Evolutionary conservation across 2,888 invertebrate genomes (phyloP), one percentile per base, ranked within the genome.

Genomic region (Lasius fuliginosus): DNA sequence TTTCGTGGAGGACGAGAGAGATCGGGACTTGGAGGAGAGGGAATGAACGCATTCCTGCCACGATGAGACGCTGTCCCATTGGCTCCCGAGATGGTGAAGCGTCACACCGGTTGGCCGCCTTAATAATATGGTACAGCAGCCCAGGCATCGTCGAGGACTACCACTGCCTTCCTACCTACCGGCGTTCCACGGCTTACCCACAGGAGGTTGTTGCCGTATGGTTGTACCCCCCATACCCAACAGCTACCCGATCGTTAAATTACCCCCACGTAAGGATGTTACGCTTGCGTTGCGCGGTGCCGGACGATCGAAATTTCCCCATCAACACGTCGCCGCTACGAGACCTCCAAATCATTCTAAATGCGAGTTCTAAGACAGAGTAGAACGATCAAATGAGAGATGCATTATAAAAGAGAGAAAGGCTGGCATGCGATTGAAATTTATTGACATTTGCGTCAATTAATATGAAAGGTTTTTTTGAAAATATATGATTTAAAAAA

Each of bases 91-190:
- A 88, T 89, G 79, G 90, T 91, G 90, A 89, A 92, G 93, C 94
- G 94, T 94, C 94, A 94, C 94, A 94, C 94, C 91, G 94, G 94
- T 94, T 94, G 94, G 94, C 93, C 92, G 92, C 91, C 93, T 94
- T 94, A 94, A 94, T 94, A 92, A 94, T 93, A 94, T 91, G 92
- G 92, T 94, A 92, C 92, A 92, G 90, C 91, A 85, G 86, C 75
- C 88, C 90, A 87, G 85, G 89, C 89, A 84, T 84, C 87, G 69
- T 86, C 86, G 79, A 86, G 85, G 90, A 92, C 91, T 92, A 93
- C 93, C 92, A 91, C 91, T 88, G 90, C 89, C 86, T 84, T 65
- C 86, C 90, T 86, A 67, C 87, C 87, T 83, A 49, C 87, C 85
- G 85, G 75, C 87, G 89, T 88, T 86, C 86, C 88, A 81, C 86